Evolutionary conservation across 2,888 invertebrate genomes (phyloP), one percentile per base, ranked within the genome.

Genomic region (Torymus tubicola): DNA sequence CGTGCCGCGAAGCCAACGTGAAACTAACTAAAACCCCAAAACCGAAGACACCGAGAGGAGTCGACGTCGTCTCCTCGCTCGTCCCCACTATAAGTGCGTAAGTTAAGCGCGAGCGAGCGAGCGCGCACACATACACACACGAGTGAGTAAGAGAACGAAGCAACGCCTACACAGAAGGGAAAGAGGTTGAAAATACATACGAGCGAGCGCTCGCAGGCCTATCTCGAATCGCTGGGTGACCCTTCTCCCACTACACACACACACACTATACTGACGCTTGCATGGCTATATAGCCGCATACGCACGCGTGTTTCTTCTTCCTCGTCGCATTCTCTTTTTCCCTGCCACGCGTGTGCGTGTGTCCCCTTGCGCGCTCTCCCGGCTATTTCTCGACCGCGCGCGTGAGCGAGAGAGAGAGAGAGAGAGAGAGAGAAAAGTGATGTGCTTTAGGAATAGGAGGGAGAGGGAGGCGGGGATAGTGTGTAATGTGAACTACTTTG

Each of bases 31-130:
- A 75, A 70, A 68, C n/a, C 63, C 21, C 61, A 87, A 89, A 88
- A 87, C 85, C 87, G 85, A 89, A 89, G 89, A 89, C 89, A 90
- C n/a, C 89, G 88, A 88, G 87, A 85, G 88, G 82, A n/a, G n/a
- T n/a, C n/a, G n/a, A n/a, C 78, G 80, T 75, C 31, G 83, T 83
- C 82, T 84, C 83, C 81, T 31, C 24, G 81, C 67, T 77, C 80
- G 65, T 72, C 78, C 58, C 70, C 74, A 61, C 78, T 68, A 60
- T 78, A 72, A 69, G 77, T 77, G 61, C 80, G 72, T 72, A 42
- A 75, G 79, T 70, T 58, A 74, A 65, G 69, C 67, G 78, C 57
- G 52, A 52, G 57, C 80, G 71, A 42, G 65, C 73, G 63, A 31
- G n/a, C 18, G 55, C 58, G 42, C 13, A 71, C 72, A 57, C 72